Percentiles rank a stretch among this genome's conserved stretches.
Evolutionary conservation across 2,888 invertebrate genomes (phyloP).

Genomic region (Caenorhabditis virilis): DNA sequence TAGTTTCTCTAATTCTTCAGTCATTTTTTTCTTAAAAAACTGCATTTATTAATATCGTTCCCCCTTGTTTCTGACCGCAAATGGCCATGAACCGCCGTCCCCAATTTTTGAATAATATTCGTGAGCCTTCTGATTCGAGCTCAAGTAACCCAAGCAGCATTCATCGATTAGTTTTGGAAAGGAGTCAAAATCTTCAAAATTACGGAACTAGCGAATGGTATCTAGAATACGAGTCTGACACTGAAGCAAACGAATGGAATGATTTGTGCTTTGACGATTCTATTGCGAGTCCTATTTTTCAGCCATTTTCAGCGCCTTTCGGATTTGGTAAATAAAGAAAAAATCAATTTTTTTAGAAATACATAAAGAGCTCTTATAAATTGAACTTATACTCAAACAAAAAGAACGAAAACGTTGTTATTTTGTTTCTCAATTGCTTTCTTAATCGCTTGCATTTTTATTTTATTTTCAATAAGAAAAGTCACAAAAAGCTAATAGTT

Average conservation of each 20-base stretch:
- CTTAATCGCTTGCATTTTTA: too few species aligned
- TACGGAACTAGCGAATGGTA: constrained; percentile 19
- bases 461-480: too few species aligned
- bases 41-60: not conserved
- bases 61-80: not conserved
- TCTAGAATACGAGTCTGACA: constrained; percentile 30
- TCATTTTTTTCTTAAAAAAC: constrained; percentile 4
- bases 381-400: constrained; percentile 6
- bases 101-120: too few species aligned
- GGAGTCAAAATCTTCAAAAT: too few species aligned
- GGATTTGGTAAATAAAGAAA: constrained; percentile 21
- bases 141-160: too few species aligned
- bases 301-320: constrained; percentile 2
- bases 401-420: not conserved
- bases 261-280: constrained; percentile 27
- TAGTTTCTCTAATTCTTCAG: too few species aligned
- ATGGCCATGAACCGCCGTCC: not conserved
- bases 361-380: too few species aligned
- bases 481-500: too few species aligned
- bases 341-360: constrained; percentile 21
- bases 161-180: too few species aligned
- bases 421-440: not conserved
- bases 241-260: constrained; percentile 31
- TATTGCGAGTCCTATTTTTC: constrained; percentile 20
- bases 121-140: too few species aligned